phyloP scores from a whole-genome alignment of 2,797 vertebrate genomes.

The Taenioides sp. region DNA sequence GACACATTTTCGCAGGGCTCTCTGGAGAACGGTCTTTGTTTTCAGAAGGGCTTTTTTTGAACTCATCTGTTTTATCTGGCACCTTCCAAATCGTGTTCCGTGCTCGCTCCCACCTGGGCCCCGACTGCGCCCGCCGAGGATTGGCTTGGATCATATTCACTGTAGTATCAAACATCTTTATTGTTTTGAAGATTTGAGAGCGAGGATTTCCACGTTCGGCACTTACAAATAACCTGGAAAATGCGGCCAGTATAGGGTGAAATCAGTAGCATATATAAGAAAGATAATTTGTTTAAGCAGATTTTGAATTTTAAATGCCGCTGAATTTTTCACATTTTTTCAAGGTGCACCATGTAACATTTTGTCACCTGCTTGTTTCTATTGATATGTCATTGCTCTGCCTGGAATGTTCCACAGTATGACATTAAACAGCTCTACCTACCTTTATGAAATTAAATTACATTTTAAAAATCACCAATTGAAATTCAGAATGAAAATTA shows the following conservation, averaged over 20 bases:
- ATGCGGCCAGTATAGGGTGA: background rate
- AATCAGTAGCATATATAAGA: background rate
- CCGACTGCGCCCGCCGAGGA: background rate
- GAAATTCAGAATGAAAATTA: too few species aligned
- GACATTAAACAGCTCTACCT: too few species aligned
- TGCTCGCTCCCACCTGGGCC: conserved; percentile 4
- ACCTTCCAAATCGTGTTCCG: conserved; percentile 11
- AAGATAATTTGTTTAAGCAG: too few species aligned
- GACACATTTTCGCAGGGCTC: conserved; percentile 21
- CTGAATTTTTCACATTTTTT: too few species aligned
- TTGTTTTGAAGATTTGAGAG: conserved; percentile 4
- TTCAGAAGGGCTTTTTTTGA: conserved; percentile 10
- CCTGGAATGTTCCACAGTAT: too few species aligned
- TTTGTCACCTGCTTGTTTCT: too few species aligned
- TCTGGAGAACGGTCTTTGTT: conserved; percentile 24
- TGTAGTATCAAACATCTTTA: conserved; percentile 1
- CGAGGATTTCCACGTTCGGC: background rate
- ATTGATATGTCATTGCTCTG: too few species aligned
- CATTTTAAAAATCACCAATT: too few species aligned
- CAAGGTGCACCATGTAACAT: too few species aligned
- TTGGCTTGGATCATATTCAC: conserved; percentile 3
- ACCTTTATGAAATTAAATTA: too few species aligned
- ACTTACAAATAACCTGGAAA: background rate
- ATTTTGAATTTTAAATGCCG: too few species aligned
- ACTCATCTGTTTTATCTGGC: conserved; percentile 16